Evolutionary conservation across 2,888 invertebrate genomes (phyloP), one percentile per base, ranked within the genome.

Genomic region (Girardia tigrina): DNA sequence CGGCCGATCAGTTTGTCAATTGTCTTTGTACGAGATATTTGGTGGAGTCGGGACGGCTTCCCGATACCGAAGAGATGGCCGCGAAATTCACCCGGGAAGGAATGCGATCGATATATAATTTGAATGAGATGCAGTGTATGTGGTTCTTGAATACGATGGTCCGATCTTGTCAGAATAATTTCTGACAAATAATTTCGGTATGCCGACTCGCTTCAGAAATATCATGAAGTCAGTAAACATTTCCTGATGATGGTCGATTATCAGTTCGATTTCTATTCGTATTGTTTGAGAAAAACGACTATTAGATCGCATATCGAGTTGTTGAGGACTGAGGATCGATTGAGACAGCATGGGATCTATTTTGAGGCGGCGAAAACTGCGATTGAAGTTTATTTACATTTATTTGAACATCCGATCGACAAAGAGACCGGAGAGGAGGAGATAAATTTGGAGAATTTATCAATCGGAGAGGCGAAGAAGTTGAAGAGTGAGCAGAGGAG

Each of bases 71-170:
- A 85, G 91, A 93, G 78, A 93, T 95, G 85, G 94, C 97, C 85
- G 90, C 92, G 78, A 97, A 97, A 86, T 99, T 99, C 85, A 98
- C 98, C 0, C 88, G 98, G 81, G 26, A 56, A 56, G 36, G 42
- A 20, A 12, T 27, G 42, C 90, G 92, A 2, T 93, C 98, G 0
- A 92, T 92, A 88, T 95, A 97, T 83, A 95, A 94, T 83, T 87
- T 99, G 70, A 97, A 97, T 85, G 98, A 99, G 86, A 99, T 99
- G 98, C 98, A 99, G 84, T 99, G 98, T 84, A 97, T 99, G 95
- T 99, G 98, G 98, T 98, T 94, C 87, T 95, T 97, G 85, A 93
- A 94, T 28, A 98, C 97, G 84, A 91, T 92, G 80, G 94, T 97
- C 26, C 87, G 90, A 78, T 91, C 97, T 0, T 93, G 90, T 85